A percentile compares a stretch with the other conserved stretches of the same genome.
These are phyloP conservation scores for Amazona guildingii DNA, from an alignment of 2,113 vertebrate genomes.

Conservation along the genomic window DNA sequence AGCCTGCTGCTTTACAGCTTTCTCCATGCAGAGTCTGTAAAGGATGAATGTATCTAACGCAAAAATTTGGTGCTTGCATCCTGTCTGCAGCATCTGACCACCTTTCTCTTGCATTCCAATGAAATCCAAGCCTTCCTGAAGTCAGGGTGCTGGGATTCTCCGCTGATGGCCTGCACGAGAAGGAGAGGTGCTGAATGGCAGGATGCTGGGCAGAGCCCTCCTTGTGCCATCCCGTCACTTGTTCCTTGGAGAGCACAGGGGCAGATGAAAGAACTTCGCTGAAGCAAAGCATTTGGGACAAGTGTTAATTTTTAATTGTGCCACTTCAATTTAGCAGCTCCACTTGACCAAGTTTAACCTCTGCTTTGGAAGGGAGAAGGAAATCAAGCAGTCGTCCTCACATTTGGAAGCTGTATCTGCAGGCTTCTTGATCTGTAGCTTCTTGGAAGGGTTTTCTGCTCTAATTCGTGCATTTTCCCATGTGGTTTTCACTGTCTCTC, in stretches of 20 bases:
- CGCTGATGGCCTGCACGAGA: neutral
- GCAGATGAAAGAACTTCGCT: neutral
- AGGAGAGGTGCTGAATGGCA: neutral
- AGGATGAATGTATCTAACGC: neutral
- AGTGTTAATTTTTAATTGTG: constrained; percentile 29
- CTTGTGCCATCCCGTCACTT: rapidly evolving
- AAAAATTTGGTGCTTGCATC: neutral
- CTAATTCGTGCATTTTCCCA: neutral
- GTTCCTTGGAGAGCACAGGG: neutral
- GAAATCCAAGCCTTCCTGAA: neutral
- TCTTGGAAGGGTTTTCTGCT: constrained; percentile 1
- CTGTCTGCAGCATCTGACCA: neutral
- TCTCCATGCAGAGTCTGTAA: neutral
- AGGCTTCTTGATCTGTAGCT: neutral
- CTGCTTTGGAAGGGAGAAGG: neutral
- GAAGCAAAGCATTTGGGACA: neutral
- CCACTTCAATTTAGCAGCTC: neutral
- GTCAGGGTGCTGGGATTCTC: neutral
- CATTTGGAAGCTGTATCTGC: neutral
- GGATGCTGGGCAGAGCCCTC: neutral
- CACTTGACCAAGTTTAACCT: constrained; percentile 30
- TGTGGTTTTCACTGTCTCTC: neutral
- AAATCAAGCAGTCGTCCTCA: neutral
- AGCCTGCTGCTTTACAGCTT: neutral
- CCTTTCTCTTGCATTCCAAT: neutral